Percentiles rank a stretch among this genome's conserved stretches.
phyloP scores from a whole-genome alignment of 2,888 invertebrate genomes.

The Hirtodrosophila trivittata region DNA sequence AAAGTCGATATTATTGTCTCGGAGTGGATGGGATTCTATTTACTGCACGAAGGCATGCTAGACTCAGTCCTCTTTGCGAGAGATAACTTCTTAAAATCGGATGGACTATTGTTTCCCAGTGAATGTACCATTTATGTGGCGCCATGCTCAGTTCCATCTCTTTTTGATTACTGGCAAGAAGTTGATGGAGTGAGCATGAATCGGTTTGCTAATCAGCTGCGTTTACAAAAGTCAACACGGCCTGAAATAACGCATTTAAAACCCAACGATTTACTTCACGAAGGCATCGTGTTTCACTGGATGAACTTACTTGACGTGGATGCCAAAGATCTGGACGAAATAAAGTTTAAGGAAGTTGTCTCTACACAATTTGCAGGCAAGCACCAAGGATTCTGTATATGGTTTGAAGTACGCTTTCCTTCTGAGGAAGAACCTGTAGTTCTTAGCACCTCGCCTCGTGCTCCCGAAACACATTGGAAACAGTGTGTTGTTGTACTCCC shows the following conservation, averaged over 20 bases:
- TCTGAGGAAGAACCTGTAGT: conserved; percentile 85
- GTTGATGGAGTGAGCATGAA: conserved; percentile 92
- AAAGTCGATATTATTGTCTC: conserved; percentile 96
- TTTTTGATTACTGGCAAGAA: conserved; percentile 90
- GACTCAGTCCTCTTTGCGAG: conserved; percentile 93
- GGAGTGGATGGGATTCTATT: conserved; percentile 99
- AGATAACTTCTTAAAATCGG: conserved; percentile 90
- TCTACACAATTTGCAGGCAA: conserved; percentile 85
- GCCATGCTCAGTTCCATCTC: conserved; percentile 85
- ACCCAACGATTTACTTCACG: conserved; percentile 86
- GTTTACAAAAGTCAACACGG: conserved; percentile 86
- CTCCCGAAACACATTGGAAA: conserved; percentile 95
- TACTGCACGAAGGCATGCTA: conserved; percentile 97
- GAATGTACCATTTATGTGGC: conserved; percentile 86
- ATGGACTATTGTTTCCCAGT: conserved; percentile 91
- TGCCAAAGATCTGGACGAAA: conserved; percentile 86
- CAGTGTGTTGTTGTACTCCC: conserved; percentile 94
- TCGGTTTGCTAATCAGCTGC: conserved; percentile 86
- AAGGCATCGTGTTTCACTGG: conserved; percentile 87
- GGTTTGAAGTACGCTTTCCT: conserved; percentile 92
- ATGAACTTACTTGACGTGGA: conserved; percentile 88
- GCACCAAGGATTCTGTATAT: conserved; percentile 90
- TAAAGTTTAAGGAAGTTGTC: conserved; percentile 87
- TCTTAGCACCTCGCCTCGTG: conserved; percentile 92
- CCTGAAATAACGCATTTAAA: conserved; percentile 87